Conservation (phyloP, 1,140 invertebrate species). For the Papilio glaucus region DNA sequence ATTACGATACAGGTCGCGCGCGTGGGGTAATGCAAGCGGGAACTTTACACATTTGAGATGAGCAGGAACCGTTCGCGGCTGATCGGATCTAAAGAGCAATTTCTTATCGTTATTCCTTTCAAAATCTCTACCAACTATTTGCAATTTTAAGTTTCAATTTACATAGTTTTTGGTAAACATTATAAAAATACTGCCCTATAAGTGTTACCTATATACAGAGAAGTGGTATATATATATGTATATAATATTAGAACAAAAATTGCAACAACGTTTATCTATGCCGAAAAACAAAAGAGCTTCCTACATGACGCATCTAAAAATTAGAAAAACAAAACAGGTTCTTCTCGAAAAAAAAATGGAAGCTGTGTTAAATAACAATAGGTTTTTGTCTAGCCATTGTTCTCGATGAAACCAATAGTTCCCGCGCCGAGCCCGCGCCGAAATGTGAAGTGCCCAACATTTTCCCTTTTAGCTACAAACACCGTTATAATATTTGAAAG, state of each 20-base stretch:
- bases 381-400: not conserved
- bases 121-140: not conserved
- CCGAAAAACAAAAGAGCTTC: not conserved
- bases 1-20: not conserved
- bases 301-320: not conserved
- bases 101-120: conserved; percentile 3
- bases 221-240: no score
- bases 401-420: not conserved
- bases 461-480: not conserved
- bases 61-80: not conserved
- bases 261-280: not conserved
- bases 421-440: not conserved
- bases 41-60: conserved; percentile 18
- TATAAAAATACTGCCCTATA: no score
- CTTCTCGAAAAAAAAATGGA: conserved; percentile 1
- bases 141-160: not conserved
- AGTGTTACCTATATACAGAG: no score
- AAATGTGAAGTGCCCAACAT: not conserved
- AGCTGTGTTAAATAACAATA: conserved; percentile 6
- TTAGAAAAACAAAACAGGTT: not conserved
- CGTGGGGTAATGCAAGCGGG: conserved; percentile 23
- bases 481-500: no score
- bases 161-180: no score
- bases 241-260: not conserved
- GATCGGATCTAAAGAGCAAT: not conserved